These are phyloP conservation scores for Colostygia pectinataria DNA, from an alignment of 2,888 invertebrate species.

Conservation along the genomic window DNA sequence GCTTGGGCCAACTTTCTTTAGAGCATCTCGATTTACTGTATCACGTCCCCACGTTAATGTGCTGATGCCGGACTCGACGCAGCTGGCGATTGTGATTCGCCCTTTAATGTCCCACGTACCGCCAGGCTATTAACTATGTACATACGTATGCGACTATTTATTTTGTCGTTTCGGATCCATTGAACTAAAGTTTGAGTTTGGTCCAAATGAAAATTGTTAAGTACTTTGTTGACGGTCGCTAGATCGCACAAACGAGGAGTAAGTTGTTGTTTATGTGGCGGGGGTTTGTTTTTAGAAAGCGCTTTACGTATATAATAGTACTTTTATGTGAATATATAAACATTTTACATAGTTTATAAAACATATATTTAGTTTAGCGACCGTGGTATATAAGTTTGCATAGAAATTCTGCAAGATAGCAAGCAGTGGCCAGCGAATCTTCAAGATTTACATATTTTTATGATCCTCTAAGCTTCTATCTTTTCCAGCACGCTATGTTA, in stretches of 20 bases:
- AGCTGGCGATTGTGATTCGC: constrained; percentile 51
- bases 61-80: constrained; percentile 52
- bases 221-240: constrained; percentile 25
- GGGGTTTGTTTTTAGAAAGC: background rate
- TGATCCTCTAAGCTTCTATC: constrained; percentile 19
- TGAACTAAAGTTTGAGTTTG: constrained; percentile 30
- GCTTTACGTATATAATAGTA: background rate
- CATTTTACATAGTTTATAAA: constrained; percentile 5
- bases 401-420: constrained; percentile 12
- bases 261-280: constrained; percentile 19
- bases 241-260: constrained; percentile 11
- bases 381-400: background rate
- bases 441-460: constrained; percentile 25
- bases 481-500: constrained; percentile 10
- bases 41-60: constrained; percentile 52
- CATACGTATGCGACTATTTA: constrained; percentile 40
- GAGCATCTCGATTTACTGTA: constrained; percentile 62
- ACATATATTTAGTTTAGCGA: constrained; percentile 3
- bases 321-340: background rate
- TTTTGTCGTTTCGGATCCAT: constrained; percentile 32
- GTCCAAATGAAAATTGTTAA: constrained; percentile 36
- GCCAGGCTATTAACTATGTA: constrained; percentile 47
- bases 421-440: constrained; percentile 18
- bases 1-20: constrained; percentile 60
- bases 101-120: constrained; percentile 44